phyloP scores from a whole-genome alignment of 2,797 vertebrate genomes.

The Scolopax bukidnonensis region DNA sequence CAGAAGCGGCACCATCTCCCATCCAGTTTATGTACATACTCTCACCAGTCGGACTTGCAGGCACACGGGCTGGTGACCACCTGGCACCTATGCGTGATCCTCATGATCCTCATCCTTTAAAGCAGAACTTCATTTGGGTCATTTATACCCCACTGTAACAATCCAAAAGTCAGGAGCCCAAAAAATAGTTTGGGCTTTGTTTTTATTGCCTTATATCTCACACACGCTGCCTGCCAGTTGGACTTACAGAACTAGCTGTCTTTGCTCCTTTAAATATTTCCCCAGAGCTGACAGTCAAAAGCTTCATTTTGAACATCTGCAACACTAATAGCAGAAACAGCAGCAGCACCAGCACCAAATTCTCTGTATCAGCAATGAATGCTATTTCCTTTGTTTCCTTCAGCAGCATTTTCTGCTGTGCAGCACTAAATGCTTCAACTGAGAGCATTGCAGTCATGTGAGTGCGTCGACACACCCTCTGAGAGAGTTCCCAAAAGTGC shows the following conservation, averaged over 20 bases:
- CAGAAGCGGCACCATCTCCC: background rate
- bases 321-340: background rate
- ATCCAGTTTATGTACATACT: background rate
- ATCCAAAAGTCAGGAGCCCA: background rate
- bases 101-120: background rate
- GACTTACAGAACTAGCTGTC: background rate
- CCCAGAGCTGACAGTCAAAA: background rate
- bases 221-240: fast-evolving
- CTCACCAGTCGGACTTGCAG: background rate
- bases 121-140: background rate
- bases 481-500: background rate
- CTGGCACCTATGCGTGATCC: background rate
- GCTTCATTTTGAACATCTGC: constrained; percentile 36
- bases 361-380: background rate
- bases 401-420: background rate
- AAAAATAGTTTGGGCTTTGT: background rate
- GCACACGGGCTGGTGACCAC: fast-evolving
- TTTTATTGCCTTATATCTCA: background rate
- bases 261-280: constrained; percentile 1
- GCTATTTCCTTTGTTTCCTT: background rate
- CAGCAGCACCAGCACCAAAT: background rate
- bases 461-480: background rate
- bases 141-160: background rate
- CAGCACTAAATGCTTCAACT: background rate
- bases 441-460: background rate